phyloP scores from a whole-genome alignment of 2,888 invertebrate genomes.

The Orchesella flavescens region DNA sequence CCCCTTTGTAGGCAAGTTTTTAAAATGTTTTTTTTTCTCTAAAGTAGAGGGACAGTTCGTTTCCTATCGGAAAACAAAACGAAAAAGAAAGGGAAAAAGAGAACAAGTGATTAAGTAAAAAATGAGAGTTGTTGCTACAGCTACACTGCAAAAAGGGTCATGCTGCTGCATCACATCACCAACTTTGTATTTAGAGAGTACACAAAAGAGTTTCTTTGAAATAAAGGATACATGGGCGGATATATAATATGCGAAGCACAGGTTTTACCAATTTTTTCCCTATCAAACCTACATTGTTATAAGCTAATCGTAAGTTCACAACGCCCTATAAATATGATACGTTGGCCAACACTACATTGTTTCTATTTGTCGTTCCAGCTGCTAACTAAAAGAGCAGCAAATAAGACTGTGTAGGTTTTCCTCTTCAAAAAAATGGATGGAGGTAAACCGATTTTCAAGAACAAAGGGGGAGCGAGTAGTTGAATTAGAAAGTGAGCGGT shows the following conservation, averaged over 20 bases:
- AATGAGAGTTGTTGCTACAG: neutral
- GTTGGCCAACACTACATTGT: neutral
- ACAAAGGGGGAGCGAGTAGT: conserved; percentile 1
- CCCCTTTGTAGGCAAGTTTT: neutral
- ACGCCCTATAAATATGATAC: too few relatives aligned
- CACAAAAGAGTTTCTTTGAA: too few relatives aligned
- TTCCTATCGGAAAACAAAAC: conserved; percentile 29
- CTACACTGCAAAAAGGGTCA: neutral
- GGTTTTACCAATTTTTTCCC: too few relatives aligned
- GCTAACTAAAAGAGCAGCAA: neutral
- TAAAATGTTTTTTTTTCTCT: neutral
- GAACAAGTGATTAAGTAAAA: conserved; percentile 2
- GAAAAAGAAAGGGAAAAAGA: neutral
- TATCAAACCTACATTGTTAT: too few relatives aligned
- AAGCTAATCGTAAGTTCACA: too few relatives aligned
- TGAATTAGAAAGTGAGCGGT: conserved; percentile 46
- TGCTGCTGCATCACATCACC: neutral
- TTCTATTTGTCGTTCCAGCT: conserved; percentile 45
- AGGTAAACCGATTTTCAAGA: conserved; percentile 19
- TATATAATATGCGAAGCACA: too few relatives aligned
- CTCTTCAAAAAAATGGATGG: neutral
- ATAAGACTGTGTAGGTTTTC: neutral
- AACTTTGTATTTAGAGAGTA: neutral
- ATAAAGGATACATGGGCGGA: too few relatives aligned
- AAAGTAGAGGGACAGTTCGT: neutral